phyloP scores from a whole-genome alignment of 1,140 invertebrate genomes.

The Bombus haemorrhoidalis region DNA sequence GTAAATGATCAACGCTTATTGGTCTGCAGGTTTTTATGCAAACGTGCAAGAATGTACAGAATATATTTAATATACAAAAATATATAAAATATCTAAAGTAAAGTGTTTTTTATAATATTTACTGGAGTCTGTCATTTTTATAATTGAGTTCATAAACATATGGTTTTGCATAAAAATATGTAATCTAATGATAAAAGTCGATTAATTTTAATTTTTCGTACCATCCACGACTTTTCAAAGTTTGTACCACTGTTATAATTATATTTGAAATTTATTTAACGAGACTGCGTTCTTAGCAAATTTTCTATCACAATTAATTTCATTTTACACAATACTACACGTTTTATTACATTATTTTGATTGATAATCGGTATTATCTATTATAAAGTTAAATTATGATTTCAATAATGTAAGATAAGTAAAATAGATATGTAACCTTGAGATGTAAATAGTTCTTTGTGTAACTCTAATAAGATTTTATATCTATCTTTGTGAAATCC shows the following conservation, averaged over 20 bases:
- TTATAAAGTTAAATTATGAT: too few species aligned
- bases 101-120: too few species aligned
- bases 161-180: not conserved
- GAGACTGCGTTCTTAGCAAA: not conserved
- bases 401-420: too few species aligned
- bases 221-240: not conserved
- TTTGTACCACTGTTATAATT: not conserved
- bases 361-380: too few species aligned
- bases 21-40: not conserved
- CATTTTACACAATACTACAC: not conserved
- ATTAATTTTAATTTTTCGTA: too few species aligned
- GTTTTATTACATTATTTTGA: not conserved
- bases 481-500: not conserved
- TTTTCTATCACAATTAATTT: not conserved
- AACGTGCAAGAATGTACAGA: not conserved
- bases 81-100: too few species aligned
- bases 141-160: not conserved
- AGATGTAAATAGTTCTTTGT: not conserved
- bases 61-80: too few species aligned
- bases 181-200: too few species aligned
- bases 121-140: too few species aligned
- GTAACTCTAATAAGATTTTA: not conserved
- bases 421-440: not conserved
- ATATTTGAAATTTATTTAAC: slow-evolving; percentile 1
- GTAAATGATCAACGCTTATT: not conserved